These are phyloP conservation scores for Cryptosula pallasiana DNA, from an alignment of 2,888 invertebrate genomes.

Conservation along the genomic window DNA sequence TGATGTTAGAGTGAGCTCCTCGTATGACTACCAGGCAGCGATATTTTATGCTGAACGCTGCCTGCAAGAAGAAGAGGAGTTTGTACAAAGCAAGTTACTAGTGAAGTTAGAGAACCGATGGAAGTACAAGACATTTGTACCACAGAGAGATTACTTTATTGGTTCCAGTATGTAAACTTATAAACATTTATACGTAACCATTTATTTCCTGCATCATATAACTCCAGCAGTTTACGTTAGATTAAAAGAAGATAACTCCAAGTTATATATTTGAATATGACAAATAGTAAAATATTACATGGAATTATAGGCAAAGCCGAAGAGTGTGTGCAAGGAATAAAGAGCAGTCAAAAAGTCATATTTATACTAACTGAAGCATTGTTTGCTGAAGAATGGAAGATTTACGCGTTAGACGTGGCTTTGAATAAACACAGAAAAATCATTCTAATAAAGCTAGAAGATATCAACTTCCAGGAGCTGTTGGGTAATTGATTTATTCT, in stretches of 20 bases:
- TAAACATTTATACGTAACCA: too few species aligned
- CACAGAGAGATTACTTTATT: conserved; percentile 7
- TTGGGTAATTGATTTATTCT: not conserved
- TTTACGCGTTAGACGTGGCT: conserved; percentile 3
- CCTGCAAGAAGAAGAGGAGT: not conserved
- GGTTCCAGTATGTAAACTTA: not conserved
- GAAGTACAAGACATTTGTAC: conserved; percentile 4
- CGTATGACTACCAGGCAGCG: not conserved
- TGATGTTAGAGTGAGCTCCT: not conserved
- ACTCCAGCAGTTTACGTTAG: too few species aligned
- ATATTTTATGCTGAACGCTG: conserved; percentile 4
- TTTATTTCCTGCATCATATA: too few species aligned
- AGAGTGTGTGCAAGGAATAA: not conserved
- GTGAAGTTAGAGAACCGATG: not conserved
- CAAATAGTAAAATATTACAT: too few species aligned
- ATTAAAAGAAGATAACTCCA: too few species aligned
- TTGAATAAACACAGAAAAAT: conserved; percentile 20
- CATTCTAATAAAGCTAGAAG: not conserved
- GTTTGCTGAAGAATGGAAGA: conserved; percentile 17
- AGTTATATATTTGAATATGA: too few species aligned
- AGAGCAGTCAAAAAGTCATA: conserved; percentile 11
- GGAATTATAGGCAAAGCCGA: not conserved
- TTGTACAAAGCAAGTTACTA: conserved; percentile 4
- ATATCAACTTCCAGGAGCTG: conserved; percentile 18
- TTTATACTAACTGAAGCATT: not conserved